These are phyloP conservation scores for Xanthia icteritia DNA, from an alignment of 2,888 invertebrate genomes.

Conservation along the genomic window DNA sequence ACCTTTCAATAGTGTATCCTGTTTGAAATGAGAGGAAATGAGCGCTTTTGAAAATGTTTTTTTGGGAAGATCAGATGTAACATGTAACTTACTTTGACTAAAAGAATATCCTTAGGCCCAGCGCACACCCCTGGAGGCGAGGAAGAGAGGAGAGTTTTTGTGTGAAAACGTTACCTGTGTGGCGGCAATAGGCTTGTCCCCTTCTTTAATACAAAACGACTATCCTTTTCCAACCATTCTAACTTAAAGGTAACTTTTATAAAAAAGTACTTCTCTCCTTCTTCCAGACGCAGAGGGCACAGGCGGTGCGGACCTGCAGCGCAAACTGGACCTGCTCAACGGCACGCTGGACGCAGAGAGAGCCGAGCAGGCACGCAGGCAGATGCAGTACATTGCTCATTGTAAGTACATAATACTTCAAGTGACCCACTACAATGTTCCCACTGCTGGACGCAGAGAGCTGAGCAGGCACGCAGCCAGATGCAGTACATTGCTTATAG, in stretches of 20 bases:
- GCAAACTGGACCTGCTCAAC: constrained; percentile 97
- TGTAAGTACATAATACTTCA: constrained; percentile 88
- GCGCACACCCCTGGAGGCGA: too few relatives aligned
- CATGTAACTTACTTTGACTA: background rate
- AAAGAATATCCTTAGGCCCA: background rate
- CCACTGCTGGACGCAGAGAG: background rate
- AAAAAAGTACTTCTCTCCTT: background rate
- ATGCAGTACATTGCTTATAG: too few relatives aligned
- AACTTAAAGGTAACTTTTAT: background rate
- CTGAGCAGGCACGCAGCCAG: background rate
- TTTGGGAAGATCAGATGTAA: too few relatives aligned
- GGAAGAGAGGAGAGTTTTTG: background rate
- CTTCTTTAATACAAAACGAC: background rate
- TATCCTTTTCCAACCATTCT: background rate
- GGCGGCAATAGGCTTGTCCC: background rate
- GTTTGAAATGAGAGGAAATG: too few relatives aligned
- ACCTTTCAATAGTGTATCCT: background rate
- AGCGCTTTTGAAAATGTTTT: too few relatives aligned
- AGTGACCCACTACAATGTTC: background rate
- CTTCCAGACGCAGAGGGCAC: constrained; percentile 96
- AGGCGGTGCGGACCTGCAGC: constrained; percentile 95
- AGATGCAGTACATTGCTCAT: constrained; percentile 95
- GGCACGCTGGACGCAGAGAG: constrained; percentile 97
- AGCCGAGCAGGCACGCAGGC: constrained; percentile 94
- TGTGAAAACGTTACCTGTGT: background rate